Evolutionary conservation across 2,888 invertebrate genomes (phyloP).

Genomic region (Balanococcus diminutus): DNA sequence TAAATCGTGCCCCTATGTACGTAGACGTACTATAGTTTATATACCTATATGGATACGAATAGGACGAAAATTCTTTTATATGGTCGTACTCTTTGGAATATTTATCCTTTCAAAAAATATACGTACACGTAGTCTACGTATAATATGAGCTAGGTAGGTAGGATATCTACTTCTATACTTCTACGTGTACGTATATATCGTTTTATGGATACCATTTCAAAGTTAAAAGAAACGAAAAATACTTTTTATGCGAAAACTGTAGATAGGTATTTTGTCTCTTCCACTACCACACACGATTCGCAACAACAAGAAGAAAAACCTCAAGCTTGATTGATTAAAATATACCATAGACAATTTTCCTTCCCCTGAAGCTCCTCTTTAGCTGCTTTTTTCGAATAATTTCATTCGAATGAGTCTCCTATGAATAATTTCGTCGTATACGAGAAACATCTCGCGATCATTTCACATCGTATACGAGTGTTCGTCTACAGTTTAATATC

Average conservation of each 20-base stretch:
- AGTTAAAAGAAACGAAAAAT: slow-evolving; percentile 19
- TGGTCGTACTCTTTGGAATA: slow-evolving; percentile 27
- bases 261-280: background rate
- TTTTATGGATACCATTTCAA: slow-evolving; percentile 21
- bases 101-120: slow-evolving; percentile 17
- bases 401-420: slow-evolving; percentile 6
- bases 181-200: background rate
- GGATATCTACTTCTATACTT: background rate
- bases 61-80: slow-evolving; percentile 31
- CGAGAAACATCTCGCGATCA: background rate
- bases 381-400: background rate
- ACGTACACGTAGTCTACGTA: background rate
- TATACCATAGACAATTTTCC: slow-evolving; percentile 15
- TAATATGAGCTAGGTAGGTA: no score
- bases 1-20: background rate
- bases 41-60: background rate
- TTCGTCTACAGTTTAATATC: background rate
- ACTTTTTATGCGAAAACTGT: background rate
- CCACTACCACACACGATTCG: background rate
- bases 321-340: slow-evolving; percentile 14
- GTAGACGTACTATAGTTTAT: background rate
- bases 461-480: background rate
- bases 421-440: background rate
- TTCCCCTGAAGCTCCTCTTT: background rate
- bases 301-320: background rate